Base-by-base conservation (phyloP, 2,113 vertebrate species). In the Chrysochloris asiatica region DNA sequence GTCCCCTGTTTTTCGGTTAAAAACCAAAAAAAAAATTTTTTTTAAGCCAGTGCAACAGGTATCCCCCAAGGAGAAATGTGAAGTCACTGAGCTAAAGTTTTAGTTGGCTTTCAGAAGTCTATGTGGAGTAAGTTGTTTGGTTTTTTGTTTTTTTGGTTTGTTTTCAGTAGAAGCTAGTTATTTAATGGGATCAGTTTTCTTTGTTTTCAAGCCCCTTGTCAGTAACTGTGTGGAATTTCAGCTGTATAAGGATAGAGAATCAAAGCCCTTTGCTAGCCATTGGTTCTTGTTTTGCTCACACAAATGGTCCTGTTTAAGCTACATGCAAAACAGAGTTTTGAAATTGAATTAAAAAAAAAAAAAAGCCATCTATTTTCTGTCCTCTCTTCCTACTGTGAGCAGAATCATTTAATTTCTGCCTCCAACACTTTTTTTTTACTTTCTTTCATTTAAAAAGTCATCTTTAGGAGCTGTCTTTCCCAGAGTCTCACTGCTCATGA, bases 401-500 rank as follows among this genome's bases (percentile, higher is more conserved):
- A 56, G 54, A 4, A 56, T 56, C 54, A 56, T 22, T 56, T 56
- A 56, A 56, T 63, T 63, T 21, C 61, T 33, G 30, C 69, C 45
- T 86, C 82, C 30, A 71, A 84, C 54, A 3, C 24, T 56, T 56
- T 56, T 54, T 54, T 56, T 76, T 65, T 45, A 9, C 6, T 63
- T n/a, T 14, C 93, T 93, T 89, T 75, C 67, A 67, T 92, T 91
- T 94, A 75, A 72, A 87, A 97, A 98, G 93, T 95, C 91, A 96
- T 95, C 88, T 96, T 86, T 95, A 96, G 92, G 92, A 93, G 89
- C 91, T 94, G 56, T 81, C 94, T 95, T 92, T 95, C 95, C 94
- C 77, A 83, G 93, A 95, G 79, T 94, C 85, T 93, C 96, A 91
- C 96, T 98, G 95, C 97, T 98, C 96, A 73, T 94, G 97, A 97